Conservation (phyloP, 2,113 vertebrate genomes). For the Coptodon bakossiorum region DNA sequence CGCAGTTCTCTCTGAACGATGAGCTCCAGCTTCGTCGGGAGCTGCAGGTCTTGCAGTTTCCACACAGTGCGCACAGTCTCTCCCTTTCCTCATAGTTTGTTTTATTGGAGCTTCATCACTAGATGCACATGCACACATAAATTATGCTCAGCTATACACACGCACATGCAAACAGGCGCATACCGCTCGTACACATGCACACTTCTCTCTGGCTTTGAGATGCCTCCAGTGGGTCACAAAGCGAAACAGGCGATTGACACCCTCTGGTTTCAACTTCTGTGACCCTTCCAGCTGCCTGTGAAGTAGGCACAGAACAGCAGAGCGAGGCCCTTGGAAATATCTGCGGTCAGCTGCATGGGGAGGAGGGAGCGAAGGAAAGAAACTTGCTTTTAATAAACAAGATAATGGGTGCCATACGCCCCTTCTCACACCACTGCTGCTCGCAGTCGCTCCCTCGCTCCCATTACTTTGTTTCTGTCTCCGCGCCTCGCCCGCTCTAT, state of each 20-base stretch:
- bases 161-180: neutral
- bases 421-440: slow-evolving; percentile 59
- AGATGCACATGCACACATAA: slow-evolving; percentile 15
- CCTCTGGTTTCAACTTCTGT: slow-evolving; percentile 64
- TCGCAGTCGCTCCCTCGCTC: slow-evolving; percentile 13
- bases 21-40: neutral
- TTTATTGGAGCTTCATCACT: slow-evolving; percentile 3
- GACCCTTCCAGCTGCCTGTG: slow-evolving; percentile 62
- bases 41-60: slow-evolving; percentile 4
- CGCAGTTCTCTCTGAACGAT: neutral
- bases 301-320: slow-evolving; percentile 56
- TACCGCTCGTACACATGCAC: neutral
- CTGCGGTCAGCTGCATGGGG: slow-evolving; percentile 80
- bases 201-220: neutral
- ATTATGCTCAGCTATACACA: neutral
- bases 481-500: neutral
- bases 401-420: slow-evolving; percentile 82
- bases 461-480: neutral
- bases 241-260: slow-evolving; percentile 41
- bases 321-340: slow-evolving; percentile 69
- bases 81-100: neutral
- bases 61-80: neutral
- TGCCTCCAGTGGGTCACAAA: slow-evolving; percentile 15
- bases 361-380: slow-evolving; percentile 62
- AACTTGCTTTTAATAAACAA: slow-evolving; percentile 88